Base-by-base conservation (phyloP, 2,888 invertebrate species). In the Stegophylla sp. region DNA sequence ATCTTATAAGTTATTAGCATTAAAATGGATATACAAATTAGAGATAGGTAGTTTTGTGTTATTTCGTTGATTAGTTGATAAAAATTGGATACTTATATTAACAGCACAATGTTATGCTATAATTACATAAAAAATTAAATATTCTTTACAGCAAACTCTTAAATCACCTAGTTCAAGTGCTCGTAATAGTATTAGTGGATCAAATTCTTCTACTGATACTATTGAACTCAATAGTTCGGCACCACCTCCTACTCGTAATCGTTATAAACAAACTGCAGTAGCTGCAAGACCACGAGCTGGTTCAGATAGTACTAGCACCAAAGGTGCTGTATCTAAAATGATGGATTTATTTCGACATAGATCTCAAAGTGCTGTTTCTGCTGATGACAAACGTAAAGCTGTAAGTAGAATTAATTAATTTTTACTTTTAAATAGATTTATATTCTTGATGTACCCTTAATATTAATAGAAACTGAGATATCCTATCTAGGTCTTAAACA, bases 271-370 rank as follows among this genome's bases (percentile, higher is more conserved):
- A 51, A 72, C 84, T 34, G 48, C 69, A 48, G 72, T 83, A 73
- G 48, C 83, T 43, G 71, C 82, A 26, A 74, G 85, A 61, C 85
- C 85, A 12, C 82, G 85, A 28, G 84, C 85, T 26, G 84, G 85
- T 13, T 84, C 84, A 45, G 84, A 84, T 71, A 84, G 83, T 74
- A 66, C 81, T 45, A 83, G 81, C 63, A 84, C 83, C 41, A 84
- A 84, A 69, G 84, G 93, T 85, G 94, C 95, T 3, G 94, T 96
- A 89, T 93, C 94, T 83, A 95, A 95, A 89, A 94, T 96, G 72
- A 95, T 95, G 91, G 95, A 96, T 87, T 92, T 95, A 86, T 95
- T 96, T 87, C 90, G 95, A 82, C 91, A 92, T 87, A 89, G 92
- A 84, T 91, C 92, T 82, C 92, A 92, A 86, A 91, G 91, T 84